Evolutionary conservation across 2,113 vertebrate species (phyloP), one percentile per base, ranked within the genome.

Genomic region (Strix aluco): DNA sequence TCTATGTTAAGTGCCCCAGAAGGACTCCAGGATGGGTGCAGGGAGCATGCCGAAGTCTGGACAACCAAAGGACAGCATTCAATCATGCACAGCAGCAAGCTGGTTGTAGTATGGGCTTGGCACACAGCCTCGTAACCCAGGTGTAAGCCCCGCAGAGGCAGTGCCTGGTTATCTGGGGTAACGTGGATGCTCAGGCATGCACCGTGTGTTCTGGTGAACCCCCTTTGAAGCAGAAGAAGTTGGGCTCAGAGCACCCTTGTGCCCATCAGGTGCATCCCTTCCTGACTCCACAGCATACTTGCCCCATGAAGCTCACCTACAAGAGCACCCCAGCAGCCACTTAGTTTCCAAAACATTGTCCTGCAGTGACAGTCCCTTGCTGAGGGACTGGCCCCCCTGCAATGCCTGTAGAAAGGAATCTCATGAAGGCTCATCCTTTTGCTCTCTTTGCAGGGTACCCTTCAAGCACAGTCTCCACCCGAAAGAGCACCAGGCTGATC

Each of bases 181-280:
- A 51, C 2, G 8, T 4, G 13, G 44, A 38, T 34, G 58, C 51
- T 80, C n/a, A 20, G 59, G 32, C 38, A 29, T 10, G 11, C 12
- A 15, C 18, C 2, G 0, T 2, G 5, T 26, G 26, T 42, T 49
- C n/a, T 47, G 20, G 22, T 0, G 1, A 73, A 30, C 15, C 34
- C 29, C 27, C 30, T 15, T 2, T 10, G 69, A 74, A 26, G 54
- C 75, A 27, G 36, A 51, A 72, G 51, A 58, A 67, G 14, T 13
- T 20, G 36, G 7, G 46, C 16, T 34, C 25, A 4, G 6, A 36
- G 47, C 32, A 49, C 42, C 25, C 32, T 65, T 25, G 18, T 11
- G 27, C 46, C 51, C 1, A 1, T 26, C 27, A 32, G 66, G 27
- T 22, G 12, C 29, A 10, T 15, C 66, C 55, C 69, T 4, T 58